Percentiles rank a stretch among this genome's conserved stretches.
Conservation (phyloP, 1,140 invertebrate genomes). For the Pseudachorutes palmiensis region DNA sequence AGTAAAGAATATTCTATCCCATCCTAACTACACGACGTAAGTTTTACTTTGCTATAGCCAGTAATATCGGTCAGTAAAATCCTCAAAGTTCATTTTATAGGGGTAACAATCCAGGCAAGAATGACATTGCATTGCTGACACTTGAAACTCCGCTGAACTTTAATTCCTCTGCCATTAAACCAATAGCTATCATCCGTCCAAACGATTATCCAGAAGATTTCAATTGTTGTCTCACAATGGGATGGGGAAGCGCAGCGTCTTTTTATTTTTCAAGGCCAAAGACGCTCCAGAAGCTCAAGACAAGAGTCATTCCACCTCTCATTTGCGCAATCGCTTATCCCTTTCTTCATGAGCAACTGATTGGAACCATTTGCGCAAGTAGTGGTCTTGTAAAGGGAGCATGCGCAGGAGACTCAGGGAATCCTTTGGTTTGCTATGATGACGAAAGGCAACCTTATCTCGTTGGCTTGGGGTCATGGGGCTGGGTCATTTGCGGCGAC, state of each 20-base stretch:
- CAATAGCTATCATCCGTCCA: not conserved
- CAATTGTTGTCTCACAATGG: not conserved
- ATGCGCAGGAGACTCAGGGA: not conserved
- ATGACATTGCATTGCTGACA: not conserved
- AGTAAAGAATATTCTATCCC: not conserved
- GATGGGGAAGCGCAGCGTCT: not conserved
- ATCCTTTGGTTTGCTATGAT: not conserved
- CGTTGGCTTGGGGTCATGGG: conserved; percentile 7
- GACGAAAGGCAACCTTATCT: not conserved
- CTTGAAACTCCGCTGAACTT: not conserved
- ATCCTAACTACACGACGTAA: not conserved
- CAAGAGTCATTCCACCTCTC: not conserved
- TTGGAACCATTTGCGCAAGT: not conserved
- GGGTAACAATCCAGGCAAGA: not conserved
- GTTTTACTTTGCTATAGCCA: not conserved
- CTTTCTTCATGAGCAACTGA: not conserved
- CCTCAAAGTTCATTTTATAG: too few species aligned
- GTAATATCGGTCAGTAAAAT: not conserved
- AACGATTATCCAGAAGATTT: not conserved
- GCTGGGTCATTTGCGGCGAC: conserved; percentile 4
- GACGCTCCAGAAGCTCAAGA: not conserved
- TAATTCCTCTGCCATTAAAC: not conserved
- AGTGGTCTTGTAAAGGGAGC: not conserved
- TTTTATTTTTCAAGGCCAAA: not conserved
- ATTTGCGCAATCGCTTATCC: not conserved